Percentiles rank a stretch among this genome's conserved stretches.
Conservation (phyloP, 1,140 invertebrate genomes). For the Elysia chlorotica region DNA sequence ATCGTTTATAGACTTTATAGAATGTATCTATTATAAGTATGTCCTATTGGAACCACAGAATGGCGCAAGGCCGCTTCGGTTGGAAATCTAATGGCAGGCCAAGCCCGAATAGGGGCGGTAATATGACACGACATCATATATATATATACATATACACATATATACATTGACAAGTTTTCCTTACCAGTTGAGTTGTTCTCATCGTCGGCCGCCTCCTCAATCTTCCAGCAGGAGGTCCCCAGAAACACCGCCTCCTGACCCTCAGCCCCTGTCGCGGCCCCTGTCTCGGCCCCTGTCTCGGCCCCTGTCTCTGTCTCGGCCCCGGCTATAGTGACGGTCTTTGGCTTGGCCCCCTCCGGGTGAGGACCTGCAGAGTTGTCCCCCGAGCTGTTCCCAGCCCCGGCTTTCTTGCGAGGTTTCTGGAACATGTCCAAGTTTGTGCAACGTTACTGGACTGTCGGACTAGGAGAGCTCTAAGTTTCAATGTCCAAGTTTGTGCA, state of each 20-base stretch:
- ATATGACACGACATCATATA: not conserved
- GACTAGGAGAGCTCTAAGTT: too few relatives aligned
- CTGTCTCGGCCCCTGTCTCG: not conserved
- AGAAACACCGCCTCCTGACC: not conserved
- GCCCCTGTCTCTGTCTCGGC: not conserved
- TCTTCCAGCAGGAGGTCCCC: not conserved
- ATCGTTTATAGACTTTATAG: too few relatives aligned
- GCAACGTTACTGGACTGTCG: too few relatives aligned
- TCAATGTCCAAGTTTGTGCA: too few relatives aligned
- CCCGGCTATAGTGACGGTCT: not conserved
- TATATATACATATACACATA: not conserved
- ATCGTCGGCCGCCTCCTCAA: not conserved
- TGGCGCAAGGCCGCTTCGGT: not conserved
- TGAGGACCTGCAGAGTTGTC: too few relatives aligned
- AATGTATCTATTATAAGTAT: not conserved
- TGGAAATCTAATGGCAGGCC: not conserved
- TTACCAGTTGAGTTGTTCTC: not conserved
- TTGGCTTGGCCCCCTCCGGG: not conserved
- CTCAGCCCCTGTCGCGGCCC: not conserved
- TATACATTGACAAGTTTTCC: not conserved
- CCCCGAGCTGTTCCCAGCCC: not conserved
- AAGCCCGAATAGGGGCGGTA: too few relatives aligned
- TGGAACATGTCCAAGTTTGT: too few relatives aligned
- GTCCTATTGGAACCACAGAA: not conserved
- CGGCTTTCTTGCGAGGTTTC: not conserved